Conservation (phyloP, 2,797 vertebrate genomes). For the Apogon hyalosoma region DNA sequence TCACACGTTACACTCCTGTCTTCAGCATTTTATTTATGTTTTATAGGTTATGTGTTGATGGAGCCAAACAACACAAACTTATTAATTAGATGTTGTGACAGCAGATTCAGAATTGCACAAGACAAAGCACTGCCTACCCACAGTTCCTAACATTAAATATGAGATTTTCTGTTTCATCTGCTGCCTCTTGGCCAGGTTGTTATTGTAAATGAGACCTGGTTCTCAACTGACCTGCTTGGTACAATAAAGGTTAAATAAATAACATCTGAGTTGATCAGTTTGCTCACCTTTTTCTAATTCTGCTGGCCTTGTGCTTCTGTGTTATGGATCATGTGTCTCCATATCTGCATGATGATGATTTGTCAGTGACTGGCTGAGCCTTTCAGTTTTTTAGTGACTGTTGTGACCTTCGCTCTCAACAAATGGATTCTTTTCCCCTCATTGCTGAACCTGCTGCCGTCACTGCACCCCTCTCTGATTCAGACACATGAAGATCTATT, state of each 20-base stretch:
- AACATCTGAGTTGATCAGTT: slow-evolving; percentile 8
- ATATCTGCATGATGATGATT: slow-evolving; percentile 4
- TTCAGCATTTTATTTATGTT: slow-evolving; percentile 1
- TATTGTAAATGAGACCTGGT: too few relatives aligned
- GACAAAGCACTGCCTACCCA: too few relatives aligned
- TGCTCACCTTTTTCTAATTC: slow-evolving; percentile 10
- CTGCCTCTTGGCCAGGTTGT: too few relatives aligned
- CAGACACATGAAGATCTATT: not conserved
- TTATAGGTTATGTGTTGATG: not conserved
- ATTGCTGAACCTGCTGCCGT: slow-evolving; percentile 1
- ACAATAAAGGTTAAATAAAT: too few relatives aligned
- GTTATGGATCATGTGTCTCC: not conserved
- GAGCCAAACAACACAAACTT: not conserved
- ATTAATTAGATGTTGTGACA: not conserved
- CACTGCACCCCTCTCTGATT: not conserved
- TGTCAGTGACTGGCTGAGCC: not conserved
- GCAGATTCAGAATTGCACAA: too few relatives aligned
- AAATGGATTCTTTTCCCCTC: slow-evolving; percentile 7
- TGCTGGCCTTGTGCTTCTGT: not conserved
- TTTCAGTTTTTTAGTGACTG: slow-evolving; percentile 3
- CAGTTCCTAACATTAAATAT: too few relatives aligned
- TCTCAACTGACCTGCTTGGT: too few relatives aligned
- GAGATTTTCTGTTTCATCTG: too few relatives aligned
- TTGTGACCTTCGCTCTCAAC: slow-evolving; percentile 16
- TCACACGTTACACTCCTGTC: not conserved